Evolutionary conservation across 92 coral and sea anemone species (phyloP), one percentile per base, ranked within the genome.

Genomic region (Muricea muricata): DNA sequence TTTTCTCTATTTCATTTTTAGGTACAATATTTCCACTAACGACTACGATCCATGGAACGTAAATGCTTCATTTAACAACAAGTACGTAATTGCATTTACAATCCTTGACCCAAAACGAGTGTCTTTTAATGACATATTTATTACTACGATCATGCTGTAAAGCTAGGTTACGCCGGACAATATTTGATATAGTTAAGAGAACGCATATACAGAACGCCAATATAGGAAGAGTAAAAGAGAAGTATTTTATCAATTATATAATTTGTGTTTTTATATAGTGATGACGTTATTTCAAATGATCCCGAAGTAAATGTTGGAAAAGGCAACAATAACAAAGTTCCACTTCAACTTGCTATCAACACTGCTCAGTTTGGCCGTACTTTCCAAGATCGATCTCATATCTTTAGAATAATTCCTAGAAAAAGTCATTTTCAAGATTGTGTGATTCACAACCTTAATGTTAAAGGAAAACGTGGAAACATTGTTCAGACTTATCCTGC

Each of bases 401-500:
- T n/a, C n/a, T n/a, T n/a, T n/a, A n/a, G n/a, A n/a, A n/a, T n/a
- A n/a, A n/a, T n/a, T n/a, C n/a, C n/a, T n/a, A 68, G 86, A 30
- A 88, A 82, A 25, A 67, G 33, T 13, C 85, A 89, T 14, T 48
- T 48, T 20, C 70, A 90, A 35, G 82, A 93, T 74, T 56, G 81
- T 47, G 56, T 80, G 76, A 90, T 94, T 71, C 78, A 79, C 15
- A 94, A 94, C 79, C 41, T 94, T 82, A 94, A 94, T 67, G 95
- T 94, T 50, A 94, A 93, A 8, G 98, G 98, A 45, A 94, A 94
- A 85, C 86, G 97, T 73, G 98, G 98, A 14, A 94, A 94, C 85
- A 94, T 94, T 40, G 98, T 94, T 15, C 98, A 94, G 87, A 88
- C 79, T 60, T 79, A 89, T 67, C 99, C 81, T n/a, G n/a, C n/a